Base-by-base conservation (phyloP, 2,797 vertebrate genomes). In the Yasuhikotakia modesta region DNA sequence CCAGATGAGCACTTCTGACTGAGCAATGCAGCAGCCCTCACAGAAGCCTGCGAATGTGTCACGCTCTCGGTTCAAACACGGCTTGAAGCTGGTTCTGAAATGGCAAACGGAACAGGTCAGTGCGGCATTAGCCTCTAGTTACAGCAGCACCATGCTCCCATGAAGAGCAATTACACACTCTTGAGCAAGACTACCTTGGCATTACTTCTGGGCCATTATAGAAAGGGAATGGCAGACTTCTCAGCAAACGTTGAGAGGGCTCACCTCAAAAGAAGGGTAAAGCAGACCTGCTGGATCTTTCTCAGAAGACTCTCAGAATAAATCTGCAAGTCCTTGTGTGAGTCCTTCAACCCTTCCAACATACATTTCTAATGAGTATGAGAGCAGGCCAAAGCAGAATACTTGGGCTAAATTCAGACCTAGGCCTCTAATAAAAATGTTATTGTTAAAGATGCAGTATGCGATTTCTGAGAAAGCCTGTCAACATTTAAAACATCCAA, bases 141-240 rank as follows among this genome's bases (percentile, higher is more conserved):
- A 76, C 64, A 86, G 82, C 78, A 80, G 86, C 78, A 77, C 78
- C 79, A 80, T 52, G 79, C 76, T 61, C 81, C 83, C 82, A 80
- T 85, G 82, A 87, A 88, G 86, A 83, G 86, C 86, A 88, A 89
- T 89, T 89, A 89, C 86, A 82, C 84, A 30, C 32, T 60, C 78
- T 75, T 5, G 19, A 72, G 70, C 70, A 63, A 14, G 69, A 81
- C 69, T 57, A 63, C 67, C 78, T 79, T 55, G 22, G 58, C 74
- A 46, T 74, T 17, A 76, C 64, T 60, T 45, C 64, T 22, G 13
- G 74, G 53, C 74, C 65, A 58, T 64, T 69, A 50, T 60, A 50
- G 27, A 69, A 58, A 10, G 39, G 14, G 39, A 69, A 69, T 76
- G 43, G 22, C 24, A 69, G 53, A 48, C 13, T 48, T 60, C 50